Percentiles rank a stretch among this genome's conserved stretches.
These are phyloP conservation scores for Todus mexicanus DNA, from an alignment of 2,797 vertebrate species.

Conservation along the genomic window DNA sequence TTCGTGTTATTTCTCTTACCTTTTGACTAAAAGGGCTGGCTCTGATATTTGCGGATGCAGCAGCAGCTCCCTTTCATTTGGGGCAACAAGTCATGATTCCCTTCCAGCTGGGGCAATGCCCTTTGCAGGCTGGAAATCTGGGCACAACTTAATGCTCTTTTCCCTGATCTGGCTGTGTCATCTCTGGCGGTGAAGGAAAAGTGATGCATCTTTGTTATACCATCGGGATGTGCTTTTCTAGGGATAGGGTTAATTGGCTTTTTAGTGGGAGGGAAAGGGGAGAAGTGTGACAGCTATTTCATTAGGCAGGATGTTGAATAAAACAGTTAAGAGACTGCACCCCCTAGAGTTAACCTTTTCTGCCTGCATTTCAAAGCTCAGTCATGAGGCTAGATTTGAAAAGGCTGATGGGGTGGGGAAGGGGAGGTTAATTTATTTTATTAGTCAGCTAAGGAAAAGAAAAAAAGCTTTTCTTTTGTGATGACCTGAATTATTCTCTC, in stretches of 20 bases:
- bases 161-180: neutral
- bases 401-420: neutral
- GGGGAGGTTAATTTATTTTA: conserved; percentile 16
- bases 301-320: neutral
- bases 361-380: neutral
- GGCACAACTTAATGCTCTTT: neutral
- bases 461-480: neutral
- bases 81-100: accelerated
- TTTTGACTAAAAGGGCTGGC: neutral
- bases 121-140: neutral
- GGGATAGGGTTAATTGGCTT: conserved; percentile 38
- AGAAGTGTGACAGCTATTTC: conserved; percentile 19
- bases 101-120: neutral
- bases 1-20: neutral
- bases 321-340: neutral
- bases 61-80: neutral
- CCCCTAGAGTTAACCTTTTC: conserved; percentile 28
- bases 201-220: neutral
- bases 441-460: neutral
- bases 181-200: neutral
- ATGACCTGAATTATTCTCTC: conserved; percentile 14
- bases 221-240: neutral
- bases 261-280: neutral
- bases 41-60: neutral
- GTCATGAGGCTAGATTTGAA: neutral